phyloP scores from a whole-genome alignment of 2,113 vertebrate species.

The Paramisgurnus dabryanus region DNA sequence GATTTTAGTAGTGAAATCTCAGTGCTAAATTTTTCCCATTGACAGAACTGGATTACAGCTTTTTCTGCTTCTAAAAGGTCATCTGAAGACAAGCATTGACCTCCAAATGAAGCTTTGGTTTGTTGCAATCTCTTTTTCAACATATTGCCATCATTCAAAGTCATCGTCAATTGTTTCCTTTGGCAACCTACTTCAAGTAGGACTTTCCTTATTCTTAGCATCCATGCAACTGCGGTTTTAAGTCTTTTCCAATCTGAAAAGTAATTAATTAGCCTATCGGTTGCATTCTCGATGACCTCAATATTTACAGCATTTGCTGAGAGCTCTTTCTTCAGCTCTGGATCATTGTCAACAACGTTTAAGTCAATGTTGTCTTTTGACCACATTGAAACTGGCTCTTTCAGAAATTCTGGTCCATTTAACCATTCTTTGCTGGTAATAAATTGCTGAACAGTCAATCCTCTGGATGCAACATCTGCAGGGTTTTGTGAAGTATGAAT shows the following conservation, averaged over 20 bases:
- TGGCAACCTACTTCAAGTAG: too few species aligned
- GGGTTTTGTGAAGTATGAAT: neutral
- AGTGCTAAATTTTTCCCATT: too few species aligned
- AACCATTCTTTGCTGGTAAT: neutral
- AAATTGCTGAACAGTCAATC: neutral
- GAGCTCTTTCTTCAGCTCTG: neutral
- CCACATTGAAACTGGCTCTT: too few species aligned
- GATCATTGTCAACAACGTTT: neutral
- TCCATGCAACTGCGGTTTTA: neutral
- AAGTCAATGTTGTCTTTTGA: neutral
- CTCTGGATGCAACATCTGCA: slow-evolving; percentile 2
- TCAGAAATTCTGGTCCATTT: neutral
- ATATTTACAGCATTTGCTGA: neutral
- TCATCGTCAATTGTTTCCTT: too few species aligned
- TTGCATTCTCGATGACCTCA: neutral
- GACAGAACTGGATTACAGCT: too few species aligned
- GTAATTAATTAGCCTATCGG: neutral
- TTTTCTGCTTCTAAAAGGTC: too few species aligned
- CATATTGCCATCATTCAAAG: too few species aligned
- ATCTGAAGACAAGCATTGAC: too few species aligned
- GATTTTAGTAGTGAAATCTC: too few species aligned
- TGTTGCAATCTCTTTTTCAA: too few species aligned
- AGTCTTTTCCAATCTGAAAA: neutral
- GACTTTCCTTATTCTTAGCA: neutral
- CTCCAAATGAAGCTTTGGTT: too few species aligned